A percentile compares a stretch with the other conserved stretches of the same genome.
Conservation (phyloP, 2,113 vertebrate genomes). For the Scomber colias region DNA sequence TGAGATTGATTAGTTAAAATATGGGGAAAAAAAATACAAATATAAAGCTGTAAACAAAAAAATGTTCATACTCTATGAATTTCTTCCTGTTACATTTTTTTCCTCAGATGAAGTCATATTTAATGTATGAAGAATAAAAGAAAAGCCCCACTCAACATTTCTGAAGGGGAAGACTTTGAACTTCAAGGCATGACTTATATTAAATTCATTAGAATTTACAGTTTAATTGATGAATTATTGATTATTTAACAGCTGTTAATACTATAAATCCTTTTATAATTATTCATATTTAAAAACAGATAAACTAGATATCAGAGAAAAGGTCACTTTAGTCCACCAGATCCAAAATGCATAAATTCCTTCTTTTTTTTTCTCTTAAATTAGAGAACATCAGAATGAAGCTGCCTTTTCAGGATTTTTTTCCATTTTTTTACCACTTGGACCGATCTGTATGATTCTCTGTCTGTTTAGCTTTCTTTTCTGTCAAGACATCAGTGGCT, state of each 20-base stretch:
- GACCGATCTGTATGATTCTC: slow-evolving; percentile 7
- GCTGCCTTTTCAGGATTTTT: slow-evolving; percentile 3
- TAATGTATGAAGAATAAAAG: slow-evolving; percentile 40
- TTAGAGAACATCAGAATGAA: background rate
- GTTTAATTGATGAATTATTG: background rate
- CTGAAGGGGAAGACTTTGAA: background rate
- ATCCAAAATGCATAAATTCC: background rate
- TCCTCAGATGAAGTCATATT: slow-evolving; percentile 12
- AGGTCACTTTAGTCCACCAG: background rate
- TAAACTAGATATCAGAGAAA: slow-evolving; percentile 4
- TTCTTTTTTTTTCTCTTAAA: background rate
- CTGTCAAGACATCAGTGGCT: slow-evolving; percentile 52
- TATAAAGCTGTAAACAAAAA: background rate
- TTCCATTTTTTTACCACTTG: background rate
- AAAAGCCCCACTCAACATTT: background rate
- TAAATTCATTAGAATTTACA: background rate
- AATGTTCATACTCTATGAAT: slow-evolving; percentile 29
- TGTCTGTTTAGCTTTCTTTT: slow-evolving; percentile 16
- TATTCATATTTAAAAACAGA: slow-evolving; percentile 14
- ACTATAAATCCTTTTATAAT: slow-evolving; percentile 16
- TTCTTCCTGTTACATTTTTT: slow-evolving; percentile 7
- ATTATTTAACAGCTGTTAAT: background rate
- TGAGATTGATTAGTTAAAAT: background rate
- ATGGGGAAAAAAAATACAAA: no score
- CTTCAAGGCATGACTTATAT: background rate